A percentile compares a stretch with the other conserved stretches of the same genome.
Conservation (phyloP, 2,113 vertebrate species). For the Nanorana parkeri region DNA sequence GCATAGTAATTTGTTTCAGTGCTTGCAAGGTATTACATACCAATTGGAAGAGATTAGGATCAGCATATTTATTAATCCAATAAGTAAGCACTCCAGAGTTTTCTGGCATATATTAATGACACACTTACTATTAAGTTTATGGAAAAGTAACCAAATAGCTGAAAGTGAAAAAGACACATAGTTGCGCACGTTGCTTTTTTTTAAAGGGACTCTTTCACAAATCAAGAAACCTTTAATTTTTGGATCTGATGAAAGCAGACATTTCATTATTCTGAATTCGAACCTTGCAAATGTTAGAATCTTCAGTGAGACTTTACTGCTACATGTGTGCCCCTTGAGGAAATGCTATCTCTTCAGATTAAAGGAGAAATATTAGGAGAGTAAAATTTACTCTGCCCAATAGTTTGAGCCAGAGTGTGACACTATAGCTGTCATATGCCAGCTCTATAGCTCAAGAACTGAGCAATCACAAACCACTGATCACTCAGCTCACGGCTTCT, state of each 20-base stretch:
- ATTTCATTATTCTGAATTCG: neutral
- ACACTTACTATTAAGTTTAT: neutral
- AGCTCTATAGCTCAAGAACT: no score
- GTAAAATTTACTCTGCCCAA: no score
- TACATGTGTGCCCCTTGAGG: no score
- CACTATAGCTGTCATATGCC: no score
- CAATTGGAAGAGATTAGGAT: constrained; percentile 34
- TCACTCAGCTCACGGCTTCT: no score
- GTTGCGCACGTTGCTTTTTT: neutral
- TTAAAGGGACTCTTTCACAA: neutral
- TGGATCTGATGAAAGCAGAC: neutral
- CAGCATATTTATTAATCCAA: constrained; percentile 47
- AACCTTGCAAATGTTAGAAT: no score
- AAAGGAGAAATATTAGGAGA: no score
- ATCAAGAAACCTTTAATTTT: no score
- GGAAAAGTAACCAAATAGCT: neutral
- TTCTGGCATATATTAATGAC: neutral
- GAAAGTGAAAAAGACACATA: neutral
- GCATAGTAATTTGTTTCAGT: constrained; percentile 35
- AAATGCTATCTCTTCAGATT: no score
- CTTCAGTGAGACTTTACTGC: no score
- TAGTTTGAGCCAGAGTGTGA: no score
- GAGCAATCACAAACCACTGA: no score
- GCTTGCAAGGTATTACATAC: constrained; percentile 12
- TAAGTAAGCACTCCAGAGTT: neutral